phyloP scores from a whole-genome alignment of 2,797 vertebrate genomes.

The Simalia tracyae region DNA sequence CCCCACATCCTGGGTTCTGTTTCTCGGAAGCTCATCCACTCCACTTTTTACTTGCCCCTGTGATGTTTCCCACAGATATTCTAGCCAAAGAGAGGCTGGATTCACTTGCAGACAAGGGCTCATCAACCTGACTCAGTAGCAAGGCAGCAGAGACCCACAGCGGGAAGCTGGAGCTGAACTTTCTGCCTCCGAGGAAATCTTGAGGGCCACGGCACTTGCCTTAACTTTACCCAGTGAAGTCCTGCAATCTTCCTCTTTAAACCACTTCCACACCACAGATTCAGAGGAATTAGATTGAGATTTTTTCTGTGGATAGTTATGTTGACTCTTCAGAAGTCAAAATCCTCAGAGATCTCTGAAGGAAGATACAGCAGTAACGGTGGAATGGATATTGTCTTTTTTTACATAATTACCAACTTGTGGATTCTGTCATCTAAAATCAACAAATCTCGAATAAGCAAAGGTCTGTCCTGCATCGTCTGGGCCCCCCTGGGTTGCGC shows the following conservation, averaged over 20 bases:
- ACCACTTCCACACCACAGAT: not conserved
- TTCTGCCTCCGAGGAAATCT: not conserved
- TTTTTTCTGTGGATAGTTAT: not conserved
- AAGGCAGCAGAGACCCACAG: not conserved
- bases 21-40: not conserved
- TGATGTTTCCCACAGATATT: not conserved
- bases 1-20: not conserved
- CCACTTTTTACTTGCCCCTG: not conserved
- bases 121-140: not conserved
- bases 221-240: not conserved
- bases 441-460: not conserved
- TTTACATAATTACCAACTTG: not conserved
- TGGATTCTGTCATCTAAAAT: not conserved
- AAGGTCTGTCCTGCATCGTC: not conserved
- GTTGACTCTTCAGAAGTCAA: not conserved
- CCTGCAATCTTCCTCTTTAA: not conserved
- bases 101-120: not conserved
- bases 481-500: not conserved
- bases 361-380: not conserved
- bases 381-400: not conserved
- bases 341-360: not conserved
- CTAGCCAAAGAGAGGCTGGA: not conserved
- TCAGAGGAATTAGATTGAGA: not conserved
- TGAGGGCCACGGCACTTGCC: no score
- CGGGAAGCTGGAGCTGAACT: not conserved